Percentiles rank a stretch among this genome's conserved stretches.
phyloP scores from a whole-genome alignment of 2,113 vertebrate species.

The Ellobius talpinus region DNA sequence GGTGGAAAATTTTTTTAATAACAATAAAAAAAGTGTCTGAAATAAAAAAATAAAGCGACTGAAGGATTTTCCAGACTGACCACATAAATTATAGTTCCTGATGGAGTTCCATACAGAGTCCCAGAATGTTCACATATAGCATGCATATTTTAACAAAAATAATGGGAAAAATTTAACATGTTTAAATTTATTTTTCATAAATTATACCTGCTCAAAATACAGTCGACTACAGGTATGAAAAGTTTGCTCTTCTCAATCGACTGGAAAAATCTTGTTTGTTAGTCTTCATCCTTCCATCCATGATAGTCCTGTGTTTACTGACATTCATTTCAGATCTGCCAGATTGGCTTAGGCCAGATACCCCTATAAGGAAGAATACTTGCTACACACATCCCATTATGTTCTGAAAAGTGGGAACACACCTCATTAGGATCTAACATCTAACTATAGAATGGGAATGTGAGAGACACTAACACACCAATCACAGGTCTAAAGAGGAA shows the following conservation, averaged over 20 bases:
- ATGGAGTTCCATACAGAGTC: neutral
- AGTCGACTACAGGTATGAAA: neutral
- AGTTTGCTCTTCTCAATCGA: neutral
- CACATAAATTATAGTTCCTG: neutral
- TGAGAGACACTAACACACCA: neutral
- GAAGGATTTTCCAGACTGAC: neutral
- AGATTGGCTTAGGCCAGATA: neutral
- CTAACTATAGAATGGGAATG: slow-evolving; percentile 21
- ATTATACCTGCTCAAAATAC: neutral
- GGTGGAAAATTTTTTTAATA: too few relatives aligned
- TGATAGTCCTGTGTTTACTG: neutral
- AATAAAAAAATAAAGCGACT: neutral
- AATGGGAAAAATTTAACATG: neutral
- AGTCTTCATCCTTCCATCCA: neutral
- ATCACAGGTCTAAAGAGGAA: slow-evolving; percentile 31
- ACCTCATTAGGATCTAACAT: neutral
- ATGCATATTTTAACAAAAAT: neutral
- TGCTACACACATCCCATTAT: neutral
- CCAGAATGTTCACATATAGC: neutral
- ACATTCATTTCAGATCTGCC: neutral
- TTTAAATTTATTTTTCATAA: neutral
- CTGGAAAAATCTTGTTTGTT: neutral
- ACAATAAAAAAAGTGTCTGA: too few relatives aligned
- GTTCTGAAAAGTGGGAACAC: neutral
- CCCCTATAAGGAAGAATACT: neutral